Evolutionary conservation across 2,888 invertebrate species (phyloP).

Genomic region (Coenonympha arcania): DNA sequence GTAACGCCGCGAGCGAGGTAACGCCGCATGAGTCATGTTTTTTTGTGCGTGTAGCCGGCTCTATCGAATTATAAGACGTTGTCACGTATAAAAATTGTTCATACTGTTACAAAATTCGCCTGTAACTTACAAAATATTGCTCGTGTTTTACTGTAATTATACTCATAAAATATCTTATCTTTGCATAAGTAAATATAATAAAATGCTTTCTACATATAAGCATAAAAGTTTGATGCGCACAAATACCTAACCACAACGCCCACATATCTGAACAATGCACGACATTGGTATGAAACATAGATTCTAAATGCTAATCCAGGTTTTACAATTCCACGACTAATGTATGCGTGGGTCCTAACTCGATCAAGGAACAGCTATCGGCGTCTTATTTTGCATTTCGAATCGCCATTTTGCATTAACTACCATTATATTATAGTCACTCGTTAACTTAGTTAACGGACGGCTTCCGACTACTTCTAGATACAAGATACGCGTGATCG

Average conservation of each 20-base stretch:
- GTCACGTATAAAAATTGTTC: no score
- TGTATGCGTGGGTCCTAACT: conserved; percentile 18
- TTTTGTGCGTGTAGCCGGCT: no score
- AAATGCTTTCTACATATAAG: neutral
- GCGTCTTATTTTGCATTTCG: conserved; percentile 24
- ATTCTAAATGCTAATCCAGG: conserved; percentile 18
- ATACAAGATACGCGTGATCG: conserved; percentile 9
- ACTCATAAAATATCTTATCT: neutral
- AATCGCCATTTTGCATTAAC: conserved; percentile 22
- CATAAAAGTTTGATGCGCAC: neutral
- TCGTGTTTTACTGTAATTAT: no score
- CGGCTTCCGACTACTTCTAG: conserved; percentile 7
- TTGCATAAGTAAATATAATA: neutral
- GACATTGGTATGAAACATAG: no score
- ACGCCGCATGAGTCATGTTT: no score
- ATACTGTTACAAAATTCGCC: no score
- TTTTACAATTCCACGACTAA: conserved; percentile 16
- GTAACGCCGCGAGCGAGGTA: no score
- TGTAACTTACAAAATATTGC: no score
- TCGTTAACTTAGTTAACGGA: conserved; percentile 18
- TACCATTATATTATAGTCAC: conserved; percentile 4
- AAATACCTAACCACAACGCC: no score
- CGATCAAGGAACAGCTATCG: conserved; percentile 20
- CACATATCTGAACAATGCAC: no score
- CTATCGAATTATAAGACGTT: no score